Conservation (phyloP, 2,888 invertebrate species). For the Carpatolechia fugitivella region DNA sequence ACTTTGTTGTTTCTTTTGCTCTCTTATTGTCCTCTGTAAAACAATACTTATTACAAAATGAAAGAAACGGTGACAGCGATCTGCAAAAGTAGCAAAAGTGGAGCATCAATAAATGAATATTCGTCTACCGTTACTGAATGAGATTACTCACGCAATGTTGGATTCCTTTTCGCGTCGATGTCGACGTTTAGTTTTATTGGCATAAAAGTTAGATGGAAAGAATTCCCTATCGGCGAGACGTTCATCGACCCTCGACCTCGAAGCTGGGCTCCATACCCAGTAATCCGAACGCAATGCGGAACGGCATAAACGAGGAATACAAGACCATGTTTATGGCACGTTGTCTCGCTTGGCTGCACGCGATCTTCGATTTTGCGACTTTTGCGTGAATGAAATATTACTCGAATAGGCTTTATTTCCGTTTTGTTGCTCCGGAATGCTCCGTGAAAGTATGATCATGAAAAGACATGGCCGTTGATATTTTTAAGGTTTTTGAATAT, state of each 20-base stretch:
- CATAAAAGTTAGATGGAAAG: not conserved
- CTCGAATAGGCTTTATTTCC: no score
- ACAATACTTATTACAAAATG: not conserved
- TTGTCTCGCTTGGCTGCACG: constrained; percentile 33
- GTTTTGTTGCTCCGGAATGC: no score
- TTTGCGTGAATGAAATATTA: not conserved
- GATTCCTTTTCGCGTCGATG: not conserved
- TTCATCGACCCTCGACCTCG: constrained; percentile 12
- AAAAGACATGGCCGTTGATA: no score
- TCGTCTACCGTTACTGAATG: not conserved
- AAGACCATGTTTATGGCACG: constrained; percentile 49
- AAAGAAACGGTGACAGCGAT: not conserved
- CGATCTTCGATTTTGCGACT: constrained; percentile 14
- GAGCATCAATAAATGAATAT: not conserved
- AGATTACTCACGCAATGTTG: not conserved
- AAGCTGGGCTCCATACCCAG: not conserved
- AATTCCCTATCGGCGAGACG: not conserved
- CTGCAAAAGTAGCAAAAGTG: not conserved
- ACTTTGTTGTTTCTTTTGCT: constrained; percentile 33
- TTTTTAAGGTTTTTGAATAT: no score
- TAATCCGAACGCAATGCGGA: constrained; percentile 51
- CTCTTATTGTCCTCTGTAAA: not conserved
- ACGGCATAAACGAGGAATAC: constrained; percentile 48
- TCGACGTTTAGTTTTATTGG: not conserved
- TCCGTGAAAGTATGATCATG: no score